These are phyloP conservation scores for Hormaphis cornu DNA, from an alignment of 1,140 invertebrate species.

Conservation along the genomic window DNA sequence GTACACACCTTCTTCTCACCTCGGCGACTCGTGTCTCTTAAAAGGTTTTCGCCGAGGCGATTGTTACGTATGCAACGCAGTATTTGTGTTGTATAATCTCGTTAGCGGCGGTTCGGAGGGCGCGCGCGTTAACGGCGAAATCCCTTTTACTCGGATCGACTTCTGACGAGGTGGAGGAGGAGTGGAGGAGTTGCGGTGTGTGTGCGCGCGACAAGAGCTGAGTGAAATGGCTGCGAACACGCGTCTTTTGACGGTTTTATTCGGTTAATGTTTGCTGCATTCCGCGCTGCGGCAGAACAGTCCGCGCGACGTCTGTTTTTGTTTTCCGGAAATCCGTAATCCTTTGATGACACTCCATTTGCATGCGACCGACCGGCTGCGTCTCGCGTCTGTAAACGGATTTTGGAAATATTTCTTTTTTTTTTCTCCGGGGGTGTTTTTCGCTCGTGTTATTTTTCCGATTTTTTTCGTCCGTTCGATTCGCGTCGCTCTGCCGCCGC, in stretches of 20 bases:
- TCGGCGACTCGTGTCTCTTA: too few relatives aligned
- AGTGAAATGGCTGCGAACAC: too few relatives aligned
- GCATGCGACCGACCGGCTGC: slow-evolving; percentile 19
- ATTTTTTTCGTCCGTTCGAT: background rate
- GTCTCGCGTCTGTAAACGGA: slow-evolving; percentile 11
- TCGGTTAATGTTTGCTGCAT: slow-evolving; percentile 26
- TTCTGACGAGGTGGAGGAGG: background rate
- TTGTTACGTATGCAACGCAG: slow-evolving; percentile 37
- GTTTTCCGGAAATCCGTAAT: slow-evolving; percentile 31
- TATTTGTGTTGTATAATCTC: slow-evolving; percentile 39
- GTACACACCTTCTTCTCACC: too few relatives aligned
- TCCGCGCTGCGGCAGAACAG: too few relatives aligned
- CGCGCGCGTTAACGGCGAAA: background rate
- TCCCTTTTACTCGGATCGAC: slow-evolving; percentile 21
- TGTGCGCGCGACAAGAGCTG: too few relatives aligned
- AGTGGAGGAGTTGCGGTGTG: background rate
- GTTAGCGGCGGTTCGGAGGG: slow-evolving; percentile 35
- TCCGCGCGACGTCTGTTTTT: slow-evolving; percentile 32
- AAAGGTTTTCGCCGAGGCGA: slow-evolving; percentile 36
- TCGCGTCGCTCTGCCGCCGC: background rate
- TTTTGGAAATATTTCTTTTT: slow-evolving; percentile 28
- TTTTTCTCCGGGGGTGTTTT: too few relatives aligned
- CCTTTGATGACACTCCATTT: slow-evolving; percentile 33
- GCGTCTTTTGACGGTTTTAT: slow-evolving; percentile 26
- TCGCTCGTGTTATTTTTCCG: background rate